Evolutionary conservation across 2,113 vertebrate genomes (phyloP).

Genomic region (Lycaon pictus): DNA sequence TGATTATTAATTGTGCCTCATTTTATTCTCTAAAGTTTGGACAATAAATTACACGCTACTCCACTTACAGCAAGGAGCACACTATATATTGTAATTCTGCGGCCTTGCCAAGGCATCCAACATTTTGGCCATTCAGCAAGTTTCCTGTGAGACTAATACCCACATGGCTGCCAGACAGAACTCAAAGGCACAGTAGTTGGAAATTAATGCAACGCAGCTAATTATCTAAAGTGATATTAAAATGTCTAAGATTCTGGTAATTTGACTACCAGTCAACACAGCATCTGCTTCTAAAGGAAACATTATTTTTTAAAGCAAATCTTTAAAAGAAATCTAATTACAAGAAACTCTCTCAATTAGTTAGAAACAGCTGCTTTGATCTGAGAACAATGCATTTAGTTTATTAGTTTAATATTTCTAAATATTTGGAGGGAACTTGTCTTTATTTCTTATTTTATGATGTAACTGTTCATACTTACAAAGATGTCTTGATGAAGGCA

Average conservation of each 20-base stretch:
- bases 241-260: slow-evolving; percentile 44
- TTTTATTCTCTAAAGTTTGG: background rate
- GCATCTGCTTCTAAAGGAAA: slow-evolving; percentile 63
- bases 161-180: background rate
- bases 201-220: slow-evolving; percentile 10
- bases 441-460: slow-evolving; percentile 15
- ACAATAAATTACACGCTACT: background rate
- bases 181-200: background rate
- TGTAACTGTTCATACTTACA: background rate
- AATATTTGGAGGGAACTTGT: slow-evolving; percentile 22
- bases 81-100: background rate
- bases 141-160: background rate
- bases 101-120: background rate
- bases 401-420: slow-evolving; percentile 37
- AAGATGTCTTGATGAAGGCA: background rate
- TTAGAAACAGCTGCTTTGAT: slow-evolving; percentile 1
- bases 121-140: background rate
- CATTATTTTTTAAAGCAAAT: slow-evolving; percentile 31
- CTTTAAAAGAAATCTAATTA: slow-evolving; percentile 40
- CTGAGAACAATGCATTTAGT: background rate
- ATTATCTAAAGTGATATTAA: slow-evolving; percentile 62
- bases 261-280: slow-evolving; percentile 50
- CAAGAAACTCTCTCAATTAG: slow-evolving; percentile 42
- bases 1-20: background rate
- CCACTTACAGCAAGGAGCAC: background rate